Conservation (phyloP, 2,888 invertebrate species). For the Leptopterna dolabrata region DNA sequence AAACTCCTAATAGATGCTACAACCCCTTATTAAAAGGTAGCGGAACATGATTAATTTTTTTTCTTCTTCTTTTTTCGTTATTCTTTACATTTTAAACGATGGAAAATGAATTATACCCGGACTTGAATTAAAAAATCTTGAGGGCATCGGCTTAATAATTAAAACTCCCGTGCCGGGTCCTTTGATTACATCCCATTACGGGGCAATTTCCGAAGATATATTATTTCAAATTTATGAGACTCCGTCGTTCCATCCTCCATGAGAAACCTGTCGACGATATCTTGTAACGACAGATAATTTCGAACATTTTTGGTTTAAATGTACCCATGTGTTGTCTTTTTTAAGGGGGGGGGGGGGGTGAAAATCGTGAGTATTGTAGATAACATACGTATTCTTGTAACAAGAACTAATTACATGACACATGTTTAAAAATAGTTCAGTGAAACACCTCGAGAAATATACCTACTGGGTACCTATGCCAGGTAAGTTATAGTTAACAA, state of each 20-base stretch:
- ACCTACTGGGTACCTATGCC: too few relatives aligned
- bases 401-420: too few relatives aligned
- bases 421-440: too few relatives aligned
- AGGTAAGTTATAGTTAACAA: too few relatives aligned
- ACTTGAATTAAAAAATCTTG: background rate
- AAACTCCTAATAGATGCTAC: background rate
- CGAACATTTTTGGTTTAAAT: too few relatives aligned
- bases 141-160: background rate
- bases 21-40: background rate
- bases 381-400: too few relatives aligned
- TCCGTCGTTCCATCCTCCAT: background rate
- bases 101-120: background rate
- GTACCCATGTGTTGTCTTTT: too few relatives aligned
- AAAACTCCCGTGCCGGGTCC: background rate
- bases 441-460: too few relatives aligned
- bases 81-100: background rate
- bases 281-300: background rate
- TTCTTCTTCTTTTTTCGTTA: background rate
- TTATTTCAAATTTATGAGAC: background rate
- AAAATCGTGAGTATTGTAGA: too few relatives aligned
- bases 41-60: background rate
- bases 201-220: background rate
- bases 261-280: background rate
- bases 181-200: background rate
- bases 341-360: too few relatives aligned